These are phyloP conservation scores for Alethe castanea DNA, from an alignment of 2,113 vertebrate species.

Conservation along the genomic window DNA sequence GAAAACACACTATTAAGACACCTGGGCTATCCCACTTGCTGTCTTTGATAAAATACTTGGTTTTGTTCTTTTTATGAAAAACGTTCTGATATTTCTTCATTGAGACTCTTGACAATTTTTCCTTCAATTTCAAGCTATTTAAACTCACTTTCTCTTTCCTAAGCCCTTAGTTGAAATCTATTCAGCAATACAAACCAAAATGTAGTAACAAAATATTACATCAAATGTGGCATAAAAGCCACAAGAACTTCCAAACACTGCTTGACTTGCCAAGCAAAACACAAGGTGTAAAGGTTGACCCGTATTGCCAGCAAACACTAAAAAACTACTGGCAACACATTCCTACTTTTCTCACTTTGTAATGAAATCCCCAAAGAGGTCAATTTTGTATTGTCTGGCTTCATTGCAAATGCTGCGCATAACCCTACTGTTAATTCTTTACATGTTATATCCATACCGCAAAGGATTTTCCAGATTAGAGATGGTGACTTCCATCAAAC, in stretches of 20 bases:
- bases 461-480: not conserved
- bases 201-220: not conserved
- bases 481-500: not conserved
- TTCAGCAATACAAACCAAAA: not conserved
- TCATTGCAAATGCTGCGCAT: not conserved
- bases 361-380: not conserved
- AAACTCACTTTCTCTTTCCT: not conserved
- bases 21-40: not conserved
- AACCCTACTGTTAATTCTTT: not conserved
- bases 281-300: not conserved
- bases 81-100: not conserved
- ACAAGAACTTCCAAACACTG: not conserved
- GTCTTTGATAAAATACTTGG: not conserved
- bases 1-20: not conserved
- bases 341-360: not conserved
- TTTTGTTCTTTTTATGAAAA: not conserved
- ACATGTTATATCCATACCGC: not conserved
- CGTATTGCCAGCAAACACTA: not conserved
- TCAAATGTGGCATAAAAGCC: not conserved
- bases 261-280: not conserved
- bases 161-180: not conserved
- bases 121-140: not conserved
- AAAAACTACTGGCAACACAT: not conserved
- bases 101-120: not conserved
- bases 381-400: not conserved